A percentile compares a stretch with the other conserved stretches of the same genome.
phyloP scores from a whole-genome alignment of 2,888 invertebrate species.

The Cremastobaeus sp. region DNA sequence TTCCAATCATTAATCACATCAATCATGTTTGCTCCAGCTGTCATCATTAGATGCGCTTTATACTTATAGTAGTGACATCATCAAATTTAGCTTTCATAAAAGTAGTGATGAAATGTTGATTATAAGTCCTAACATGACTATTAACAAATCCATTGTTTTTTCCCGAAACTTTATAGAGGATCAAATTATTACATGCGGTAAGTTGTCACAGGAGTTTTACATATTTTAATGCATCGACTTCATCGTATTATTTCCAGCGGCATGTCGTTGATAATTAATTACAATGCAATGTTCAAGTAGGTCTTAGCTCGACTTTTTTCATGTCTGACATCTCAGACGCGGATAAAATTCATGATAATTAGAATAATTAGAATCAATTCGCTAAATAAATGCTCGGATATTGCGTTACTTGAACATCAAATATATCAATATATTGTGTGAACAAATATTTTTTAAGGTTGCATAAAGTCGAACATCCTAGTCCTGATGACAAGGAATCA shows the following conservation, averaged over 20 bases:
- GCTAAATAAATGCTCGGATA: no score
- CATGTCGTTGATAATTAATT: conserved; percentile 44
- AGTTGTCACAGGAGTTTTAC: conserved; percentile 52
- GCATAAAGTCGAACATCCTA: no score
- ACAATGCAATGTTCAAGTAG: conserved; percentile 32
- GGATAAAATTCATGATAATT: not conserved
- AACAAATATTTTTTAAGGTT: no score
- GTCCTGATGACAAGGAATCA: no score
- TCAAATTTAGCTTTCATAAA: conserved; percentile 1
- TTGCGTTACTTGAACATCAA: no score
- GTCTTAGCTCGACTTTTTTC: conserved; percentile 7
- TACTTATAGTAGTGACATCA: conserved; percentile 7
- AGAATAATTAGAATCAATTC: no score
- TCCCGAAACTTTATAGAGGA: conserved; percentile 54
- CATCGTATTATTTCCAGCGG: conserved; percentile 44
- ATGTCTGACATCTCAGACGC: not conserved
- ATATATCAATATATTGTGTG: no score
- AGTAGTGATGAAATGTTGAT: conserved; percentile 16
- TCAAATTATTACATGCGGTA: conserved; percentile 58
- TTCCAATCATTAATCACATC: not conserved
- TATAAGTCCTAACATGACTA: conserved; percentile 13
- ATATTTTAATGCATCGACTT: conserved; percentile 49
- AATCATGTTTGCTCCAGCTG: not conserved
- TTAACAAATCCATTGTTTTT: conserved; percentile 50
- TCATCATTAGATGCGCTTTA: conserved; percentile 1